Evolutionary conservation across 2,113 vertebrate species (phyloP), one percentile per base, ranked within the genome.

Genomic region (Dolichotis patagonum): DNA sequence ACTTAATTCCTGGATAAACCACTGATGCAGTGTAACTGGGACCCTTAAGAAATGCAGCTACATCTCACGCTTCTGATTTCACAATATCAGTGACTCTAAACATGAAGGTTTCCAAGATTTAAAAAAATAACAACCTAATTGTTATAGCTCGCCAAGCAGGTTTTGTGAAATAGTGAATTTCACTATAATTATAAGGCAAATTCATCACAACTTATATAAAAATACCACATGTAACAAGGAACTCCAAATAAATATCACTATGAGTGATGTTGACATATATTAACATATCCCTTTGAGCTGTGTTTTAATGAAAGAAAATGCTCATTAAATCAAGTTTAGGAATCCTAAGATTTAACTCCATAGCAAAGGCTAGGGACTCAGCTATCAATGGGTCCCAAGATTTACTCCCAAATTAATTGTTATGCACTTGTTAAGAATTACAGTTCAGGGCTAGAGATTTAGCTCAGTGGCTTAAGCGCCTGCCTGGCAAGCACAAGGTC

Each of bases 281-380:
- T 38, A 77, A 83, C 63, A 20, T 63, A 84, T 63, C 19, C 10
- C 32, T 73, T 63, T 92, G 38, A 94, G 77, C 49, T 20, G 32
- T 28, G 8, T 63, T 91, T 83, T 52, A 67, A 62, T 78, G 49
- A 85, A 87, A 81, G 16, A 43, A 12, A 80, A 14, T 67, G 26
- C 52, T 28, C 89, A 24, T 26, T 62, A 78, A 82, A 56, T n/a
- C 62, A 92, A 1, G 10, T 73, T 88, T 63, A 19, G 9, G 30
- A 9, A 71, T 20, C 19, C 6, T 28, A 22, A 63, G 49, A 80
- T 19, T 54, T 38, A 78, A n/a, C 35, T 84, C n/a, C n/a, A 3
- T 43, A 28, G 75, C 60, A 91, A 85, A 97, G 46, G 75, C 60
- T 49, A 28, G 60, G 60, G 65, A 82, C 75, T 94, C 16, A 84